Conservation (phyloP, 2,797 vertebrate genomes). For the Neopelma chrysocephalum region DNA sequence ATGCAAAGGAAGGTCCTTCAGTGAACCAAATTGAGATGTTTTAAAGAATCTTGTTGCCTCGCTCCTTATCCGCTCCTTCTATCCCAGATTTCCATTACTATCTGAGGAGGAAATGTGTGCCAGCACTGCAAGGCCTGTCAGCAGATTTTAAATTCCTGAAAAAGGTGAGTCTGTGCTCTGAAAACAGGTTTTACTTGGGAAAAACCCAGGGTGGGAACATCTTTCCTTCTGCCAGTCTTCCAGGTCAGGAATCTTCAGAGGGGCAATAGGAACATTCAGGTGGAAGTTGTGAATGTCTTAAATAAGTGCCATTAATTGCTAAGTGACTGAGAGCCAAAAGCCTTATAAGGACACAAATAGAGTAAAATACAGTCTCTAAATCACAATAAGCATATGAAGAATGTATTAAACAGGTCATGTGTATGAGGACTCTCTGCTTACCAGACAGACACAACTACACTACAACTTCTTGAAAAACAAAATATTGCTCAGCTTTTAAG, state of each 20-base stretch:
- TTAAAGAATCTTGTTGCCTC: not conserved
- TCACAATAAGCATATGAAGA: not conserved
- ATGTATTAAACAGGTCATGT: not conserved
- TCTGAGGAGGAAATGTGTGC: not conserved
- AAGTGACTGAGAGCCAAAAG: not conserved
- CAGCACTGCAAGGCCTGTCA: not conserved
- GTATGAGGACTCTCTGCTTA: not conserved
- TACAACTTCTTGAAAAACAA: not conserved
- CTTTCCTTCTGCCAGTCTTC: not conserved
- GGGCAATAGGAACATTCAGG: not conserved
- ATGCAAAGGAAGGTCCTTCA: not conserved
- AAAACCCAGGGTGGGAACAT: not conserved
- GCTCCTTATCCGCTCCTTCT: not conserved
- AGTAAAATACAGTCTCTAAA: not conserved
- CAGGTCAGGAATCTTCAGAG: not conserved
- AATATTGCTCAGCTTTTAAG: not conserved
- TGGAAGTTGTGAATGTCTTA: not conserved
- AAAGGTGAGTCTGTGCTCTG: not conserved
- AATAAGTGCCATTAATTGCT: not conserved
- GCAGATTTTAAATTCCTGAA: not conserved
- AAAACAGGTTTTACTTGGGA: not conserved
- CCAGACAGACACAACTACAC: not conserved
- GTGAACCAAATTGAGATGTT: not conserved
- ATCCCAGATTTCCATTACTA: not conserved
- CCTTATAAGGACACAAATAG: not conserved